Conservation (phyloP, 2,113 vertebrate genomes). For the Planiliza haematocheilus region DNA sequence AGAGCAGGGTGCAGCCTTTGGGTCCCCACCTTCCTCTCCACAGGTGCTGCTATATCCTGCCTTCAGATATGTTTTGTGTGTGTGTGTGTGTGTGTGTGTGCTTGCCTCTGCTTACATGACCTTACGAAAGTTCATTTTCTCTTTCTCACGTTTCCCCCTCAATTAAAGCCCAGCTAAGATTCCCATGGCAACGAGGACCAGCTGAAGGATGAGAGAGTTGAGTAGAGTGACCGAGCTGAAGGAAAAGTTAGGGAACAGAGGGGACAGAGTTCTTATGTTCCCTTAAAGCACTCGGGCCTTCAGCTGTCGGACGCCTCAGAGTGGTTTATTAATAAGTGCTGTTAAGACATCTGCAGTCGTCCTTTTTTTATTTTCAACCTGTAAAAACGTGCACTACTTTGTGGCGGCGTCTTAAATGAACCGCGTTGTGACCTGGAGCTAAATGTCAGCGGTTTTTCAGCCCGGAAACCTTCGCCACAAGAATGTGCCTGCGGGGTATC, state of each 20-base stretch:
- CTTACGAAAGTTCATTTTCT: constrained; percentile 32
- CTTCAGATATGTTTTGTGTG: constrained; percentile 36
- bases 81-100: constrained; percentile 27
- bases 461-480: constrained; percentile 80
- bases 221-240: background rate
- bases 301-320: background rate
- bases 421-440: constrained; percentile 61
- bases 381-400: constrained; percentile 33
- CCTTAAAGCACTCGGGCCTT: background rate
- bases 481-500: constrained; percentile 77
- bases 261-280: background rate
- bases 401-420: constrained; percentile 65
- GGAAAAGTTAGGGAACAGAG: background rate
- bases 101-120: constrained; percentile 31
- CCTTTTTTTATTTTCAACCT: constrained; percentile 6
- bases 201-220: background rate
- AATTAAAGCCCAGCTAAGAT: constrained; percentile 25
- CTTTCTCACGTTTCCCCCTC: constrained; percentile 5
- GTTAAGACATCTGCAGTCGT: constrained; percentile 7
- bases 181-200: constrained; percentile 45
- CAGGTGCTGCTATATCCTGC: constrained; percentile 59
- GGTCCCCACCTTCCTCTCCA: constrained; percentile 58
- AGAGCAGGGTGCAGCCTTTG: constrained; percentile 76
- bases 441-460: constrained; percentile 77
- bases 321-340: background rate